Conservation (phyloP, 2,797 vertebrate genomes). For the Cheirogaleus major region DNA sequence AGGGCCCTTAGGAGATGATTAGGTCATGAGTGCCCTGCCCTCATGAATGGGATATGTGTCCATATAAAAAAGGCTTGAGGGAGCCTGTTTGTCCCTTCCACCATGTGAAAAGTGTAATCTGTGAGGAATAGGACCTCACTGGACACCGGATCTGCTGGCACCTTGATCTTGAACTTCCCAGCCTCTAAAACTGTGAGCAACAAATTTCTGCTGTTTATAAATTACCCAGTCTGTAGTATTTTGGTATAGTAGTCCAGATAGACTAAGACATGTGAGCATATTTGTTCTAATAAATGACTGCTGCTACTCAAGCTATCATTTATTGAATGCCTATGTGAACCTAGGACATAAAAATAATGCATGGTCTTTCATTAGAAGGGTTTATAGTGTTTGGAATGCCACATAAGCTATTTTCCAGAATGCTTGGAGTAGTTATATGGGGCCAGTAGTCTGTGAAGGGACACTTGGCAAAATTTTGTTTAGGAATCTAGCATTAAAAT, state of each 20-base stretch:
- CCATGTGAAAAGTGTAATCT: neutral
- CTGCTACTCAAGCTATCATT: neutral
- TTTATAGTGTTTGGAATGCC: neutral
- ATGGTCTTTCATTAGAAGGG: neutral
- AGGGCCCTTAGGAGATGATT: neutral
- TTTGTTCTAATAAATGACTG: conserved; percentile 12
- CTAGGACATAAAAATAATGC: neutral
- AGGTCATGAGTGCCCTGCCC: neutral
- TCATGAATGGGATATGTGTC: neutral
- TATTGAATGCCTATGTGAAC: neutral
- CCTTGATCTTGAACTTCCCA: neutral
- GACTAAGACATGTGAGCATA: neutral
- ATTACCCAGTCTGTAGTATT: neutral
- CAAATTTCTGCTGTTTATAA: neutral
- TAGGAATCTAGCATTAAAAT: conserved; percentile 29
- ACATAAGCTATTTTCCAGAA: neutral
- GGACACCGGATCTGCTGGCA: neutral
- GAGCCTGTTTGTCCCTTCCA: neutral
- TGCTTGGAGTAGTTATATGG: neutral
- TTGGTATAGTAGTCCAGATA: neutral
- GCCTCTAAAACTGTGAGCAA: neutral
- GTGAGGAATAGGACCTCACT: neutral
- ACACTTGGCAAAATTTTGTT: conserved; percentile 23
- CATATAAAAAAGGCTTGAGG: neutral
- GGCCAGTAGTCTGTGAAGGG: neutral